phyloP scores from a whole-genome alignment of 2,113 vertebrate genomes.

The Festucalex cinctus region DNA sequence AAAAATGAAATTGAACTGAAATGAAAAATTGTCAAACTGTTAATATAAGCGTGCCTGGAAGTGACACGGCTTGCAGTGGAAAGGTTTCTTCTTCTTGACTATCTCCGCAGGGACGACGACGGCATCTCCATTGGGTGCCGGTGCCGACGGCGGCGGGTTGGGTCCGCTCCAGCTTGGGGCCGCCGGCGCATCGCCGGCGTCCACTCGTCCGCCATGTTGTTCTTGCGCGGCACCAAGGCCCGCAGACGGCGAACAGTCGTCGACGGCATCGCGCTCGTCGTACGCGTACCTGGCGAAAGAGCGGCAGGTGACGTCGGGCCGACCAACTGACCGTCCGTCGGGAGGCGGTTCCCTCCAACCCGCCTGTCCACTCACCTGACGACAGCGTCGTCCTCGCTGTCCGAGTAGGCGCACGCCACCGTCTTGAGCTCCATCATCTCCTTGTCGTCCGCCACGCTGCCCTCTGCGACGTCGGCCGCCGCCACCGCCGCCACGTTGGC shows the following conservation, averaged over 20 bases:
- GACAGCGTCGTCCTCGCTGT: slow-evolving; percentile 86
- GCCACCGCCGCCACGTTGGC: slow-evolving; percentile 88
- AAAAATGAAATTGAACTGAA: no score
- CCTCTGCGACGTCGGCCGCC: slow-evolving; percentile 76
- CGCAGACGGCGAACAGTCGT: slow-evolving; percentile 50
- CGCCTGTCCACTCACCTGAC: slow-evolving; percentile 42
- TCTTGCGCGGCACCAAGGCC: fast-evolving
- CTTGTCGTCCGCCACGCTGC: slow-evolving; percentile 79
- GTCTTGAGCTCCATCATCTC: slow-evolving; percentile 95
- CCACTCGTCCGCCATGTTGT: slow-evolving; percentile 1
- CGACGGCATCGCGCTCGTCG: slow-evolving; percentile 48
- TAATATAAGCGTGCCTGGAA: slow-evolving; percentile 86
- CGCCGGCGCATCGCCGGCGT: slow-evolving; percentile 37
- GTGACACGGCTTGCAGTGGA: slow-evolving; percentile 92
- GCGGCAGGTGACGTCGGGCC: no score
- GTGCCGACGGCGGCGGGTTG: slow-evolving; percentile 11
- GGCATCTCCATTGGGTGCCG: slow-evolving; percentile 42
- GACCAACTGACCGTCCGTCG: no score
- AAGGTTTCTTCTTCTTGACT: slow-evolving; percentile 87
- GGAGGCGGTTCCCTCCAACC: no score
- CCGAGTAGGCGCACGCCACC: slow-evolving; percentile 84
- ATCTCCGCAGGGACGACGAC: slow-evolving; percentile 12
- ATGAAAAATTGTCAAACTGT: no score
- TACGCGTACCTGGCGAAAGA: slow-evolving; percentile 66
- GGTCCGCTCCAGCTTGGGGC: slow-evolving; percentile 17